Evolutionary conservation across 2,888 invertebrate genomes (phyloP).

Genomic region (Protophormia terraenovae): DNA sequence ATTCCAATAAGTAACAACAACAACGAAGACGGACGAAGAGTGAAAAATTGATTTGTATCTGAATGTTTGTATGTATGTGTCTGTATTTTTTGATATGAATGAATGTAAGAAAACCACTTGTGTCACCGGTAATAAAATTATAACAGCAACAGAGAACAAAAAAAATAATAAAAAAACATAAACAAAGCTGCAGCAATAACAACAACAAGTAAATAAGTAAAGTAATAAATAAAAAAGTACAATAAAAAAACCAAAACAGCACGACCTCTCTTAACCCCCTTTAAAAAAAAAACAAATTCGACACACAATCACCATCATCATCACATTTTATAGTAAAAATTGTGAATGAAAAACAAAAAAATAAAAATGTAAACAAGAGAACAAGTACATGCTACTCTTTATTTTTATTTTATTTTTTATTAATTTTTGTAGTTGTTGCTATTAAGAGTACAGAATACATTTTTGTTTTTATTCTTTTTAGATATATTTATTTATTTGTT

Average conservation of each 20-base stretch:
- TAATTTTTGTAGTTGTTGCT: slow-evolving; percentile 4
- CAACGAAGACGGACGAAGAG: not conserved
- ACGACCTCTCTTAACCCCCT: slow-evolving; percentile 70
- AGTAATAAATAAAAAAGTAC: slow-evolving; percentile 58
- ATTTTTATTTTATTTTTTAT: not conserved
- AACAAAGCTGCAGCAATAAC: slow-evolving; percentile 26
- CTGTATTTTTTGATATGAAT: not conserved
- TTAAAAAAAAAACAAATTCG: slow-evolving; percentile 28
- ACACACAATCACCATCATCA: slow-evolving; percentile 34
- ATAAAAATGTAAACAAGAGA: slow-evolving; percentile 51
- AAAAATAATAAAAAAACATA: slow-evolving; percentile 20
- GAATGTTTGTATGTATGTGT: not conserved
- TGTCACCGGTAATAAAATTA: slow-evolving; percentile 66
- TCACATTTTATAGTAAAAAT: slow-evolving; percentile 48
- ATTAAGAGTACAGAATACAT: slow-evolving; percentile 25
- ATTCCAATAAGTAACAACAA: slow-evolving; percentile 59
- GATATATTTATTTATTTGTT: slow-evolving; percentile 6
- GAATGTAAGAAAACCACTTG: slow-evolving; percentile 60
- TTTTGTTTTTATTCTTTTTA: not conserved
- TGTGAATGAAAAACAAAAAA: slow-evolving; percentile 52
- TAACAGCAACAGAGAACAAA: slow-evolving; percentile 49
- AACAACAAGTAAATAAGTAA: slow-evolving; percentile 30
- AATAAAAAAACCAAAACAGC: slow-evolving; percentile 58
- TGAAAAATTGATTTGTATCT: slow-evolving; percentile 13
- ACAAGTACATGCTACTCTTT: slow-evolving; percentile 39